Base-by-base conservation (phyloP, 2,797 vertebrate genomes). In the Echiichthys vipera region DNA sequence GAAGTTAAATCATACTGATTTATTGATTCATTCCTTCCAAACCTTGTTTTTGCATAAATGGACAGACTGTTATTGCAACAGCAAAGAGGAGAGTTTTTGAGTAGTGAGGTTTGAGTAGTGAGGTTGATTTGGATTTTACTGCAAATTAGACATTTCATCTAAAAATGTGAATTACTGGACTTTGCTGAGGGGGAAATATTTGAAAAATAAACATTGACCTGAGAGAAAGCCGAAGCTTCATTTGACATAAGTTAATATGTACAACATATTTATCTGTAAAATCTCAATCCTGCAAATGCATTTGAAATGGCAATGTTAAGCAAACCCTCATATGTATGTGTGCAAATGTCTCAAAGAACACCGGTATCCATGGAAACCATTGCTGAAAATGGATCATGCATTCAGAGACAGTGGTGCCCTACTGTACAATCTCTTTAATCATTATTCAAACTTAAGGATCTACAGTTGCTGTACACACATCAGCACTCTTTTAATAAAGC, bases 291-390 rank as follows among this genome's bases (percentile, higher is more conserved):
- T 25, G 25, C 14, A 37, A 78, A 49, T 37, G 30, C 14, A 30
- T 32, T 42, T 57, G 18, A 66, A 67, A 78, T 18, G 43, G n/a
- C 32, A 73, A 64, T 45, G 65, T 42, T 53, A 49, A 78, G 59
- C 46, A 69, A 78, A 74, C 20, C 20, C 14, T 30, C 14, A 53
- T 34, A 51, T 64, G 17, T 58, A 27, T 53, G 40, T 59, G 45
- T 69, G 53, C 65, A 70, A 53, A 80, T 57, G 53, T 66, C 25
- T 83, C 29, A 24, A 70, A 77, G 72, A 83, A 81, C 68, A 65
- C 36, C 29, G 50, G 90, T 93, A 84, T 83, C 92, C 84, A 92
- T 92, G 91, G 90, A 83, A 91, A 94, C 92, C 71, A 39, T 56
- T 80, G 68, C 81, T 74, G 66, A 43, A 86, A 85, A 84, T 81